Evolutionary conservation across 2,888 invertebrate species (phyloP).

Genomic region (Drosophila cognata): DNA sequence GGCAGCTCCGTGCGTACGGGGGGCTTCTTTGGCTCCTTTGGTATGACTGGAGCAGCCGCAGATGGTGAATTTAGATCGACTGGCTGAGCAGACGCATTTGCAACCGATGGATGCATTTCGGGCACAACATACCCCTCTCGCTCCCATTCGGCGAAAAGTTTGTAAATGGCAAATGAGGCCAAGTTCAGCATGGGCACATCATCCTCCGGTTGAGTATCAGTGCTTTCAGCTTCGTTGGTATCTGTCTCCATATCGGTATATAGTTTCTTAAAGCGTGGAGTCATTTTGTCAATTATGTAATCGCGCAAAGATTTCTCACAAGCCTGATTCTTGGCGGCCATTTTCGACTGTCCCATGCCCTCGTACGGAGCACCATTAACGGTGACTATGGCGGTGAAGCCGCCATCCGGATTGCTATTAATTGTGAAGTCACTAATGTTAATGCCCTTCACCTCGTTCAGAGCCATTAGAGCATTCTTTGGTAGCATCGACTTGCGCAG

Average conservation of each 20-base stretch:
- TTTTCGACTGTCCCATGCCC: slow-evolving; percentile 85
- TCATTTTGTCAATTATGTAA: slow-evolving; percentile 86
- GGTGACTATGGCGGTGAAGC: slow-evolving; percentile 86
- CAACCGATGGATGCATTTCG: slow-evolving; percentile 84
- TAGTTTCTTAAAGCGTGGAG: slow-evolving; percentile 59
- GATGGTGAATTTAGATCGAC: slow-evolving; percentile 41
- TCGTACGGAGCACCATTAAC: slow-evolving; percentile 88
- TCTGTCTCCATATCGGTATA: slow-evolving; percentile 67
- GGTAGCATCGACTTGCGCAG: slow-evolving; percentile 91
- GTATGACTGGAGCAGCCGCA: slow-evolving; percentile 38
- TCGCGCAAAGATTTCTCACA: slow-evolving; percentile 92
- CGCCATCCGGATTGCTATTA: slow-evolving; percentile 77
- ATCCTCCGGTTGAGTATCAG: slow-evolving; percentile 81
- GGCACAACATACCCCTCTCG: slow-evolving; percentile 89
- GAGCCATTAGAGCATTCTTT: slow-evolving; percentile 93
- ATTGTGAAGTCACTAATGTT: slow-evolving; percentile 82
- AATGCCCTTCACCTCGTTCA: slow-evolving; percentile 90
- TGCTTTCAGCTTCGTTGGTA: slow-evolving; percentile 29
- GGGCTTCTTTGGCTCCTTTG: slow-evolving; percentile 83
- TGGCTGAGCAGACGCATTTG: slow-evolving; percentile 23
- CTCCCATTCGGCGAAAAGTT: slow-evolving; percentile 93
- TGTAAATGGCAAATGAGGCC: slow-evolving; percentile 93
- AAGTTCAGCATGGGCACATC: slow-evolving; percentile 93
- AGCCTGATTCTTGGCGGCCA: slow-evolving; percentile 90
- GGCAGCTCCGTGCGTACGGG: slow-evolving; percentile 87